These are phyloP conservation scores for Mormyrops attenuatus DNA, from an alignment of 2,797 vertebrate genomes.

Conservation along the genomic window DNA sequence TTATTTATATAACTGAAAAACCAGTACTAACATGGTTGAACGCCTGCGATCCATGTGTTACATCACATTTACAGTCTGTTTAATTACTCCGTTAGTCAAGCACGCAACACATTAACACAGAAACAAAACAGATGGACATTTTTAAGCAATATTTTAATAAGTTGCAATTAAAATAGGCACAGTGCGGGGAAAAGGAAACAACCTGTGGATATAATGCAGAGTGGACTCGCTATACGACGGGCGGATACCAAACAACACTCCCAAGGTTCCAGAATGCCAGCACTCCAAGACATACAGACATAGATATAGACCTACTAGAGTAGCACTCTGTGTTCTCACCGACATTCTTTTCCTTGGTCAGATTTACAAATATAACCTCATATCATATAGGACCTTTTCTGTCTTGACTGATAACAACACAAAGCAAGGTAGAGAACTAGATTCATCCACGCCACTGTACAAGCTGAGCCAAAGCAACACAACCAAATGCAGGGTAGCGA, in stretches of 20 bases:
- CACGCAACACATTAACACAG: background rate
- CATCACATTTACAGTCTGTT: conserved; percentile 3
- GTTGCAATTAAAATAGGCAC: background rate
- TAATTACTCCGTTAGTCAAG: conserved; percentile 10
- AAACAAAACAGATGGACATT: conserved; percentile 14
- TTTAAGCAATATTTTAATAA: conserved; percentile 15
- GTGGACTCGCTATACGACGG: background rate
- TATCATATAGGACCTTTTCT: background rate
- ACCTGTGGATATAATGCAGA: background rate
- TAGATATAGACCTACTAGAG: background rate
- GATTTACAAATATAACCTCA: background rate
- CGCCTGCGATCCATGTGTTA: background rate
- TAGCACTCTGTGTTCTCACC: background rate
- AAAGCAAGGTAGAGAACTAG: background rate
- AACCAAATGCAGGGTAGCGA: background rate
- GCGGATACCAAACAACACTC: background rate
- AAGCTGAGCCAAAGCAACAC: background rate
- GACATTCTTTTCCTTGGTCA: background rate
- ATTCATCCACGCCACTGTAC: background rate
- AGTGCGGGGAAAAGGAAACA: background rate
- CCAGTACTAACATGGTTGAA: background rate
- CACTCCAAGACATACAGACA: background rate
- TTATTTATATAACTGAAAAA: conserved; percentile 3
- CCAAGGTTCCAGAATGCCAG: background rate
- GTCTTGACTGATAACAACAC: background rate